Evolutionary conservation across 2,113 vertebrate species (phyloP), one percentile per base, ranked within the genome.

Genomic region (Loxodonta africana): DNA sequence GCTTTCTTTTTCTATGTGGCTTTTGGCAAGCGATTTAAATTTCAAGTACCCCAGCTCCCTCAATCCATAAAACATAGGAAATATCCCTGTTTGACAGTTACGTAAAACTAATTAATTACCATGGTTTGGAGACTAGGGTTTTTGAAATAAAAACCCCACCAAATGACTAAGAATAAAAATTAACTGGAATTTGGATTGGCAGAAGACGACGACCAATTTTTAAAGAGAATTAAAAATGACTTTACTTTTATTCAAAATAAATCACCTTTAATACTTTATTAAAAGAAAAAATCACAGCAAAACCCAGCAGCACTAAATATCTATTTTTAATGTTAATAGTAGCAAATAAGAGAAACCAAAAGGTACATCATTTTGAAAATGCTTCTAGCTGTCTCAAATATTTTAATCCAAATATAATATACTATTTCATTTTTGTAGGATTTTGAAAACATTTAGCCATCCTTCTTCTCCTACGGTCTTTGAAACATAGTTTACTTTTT

Each of bases 71-170:
- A 96, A 94, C 83, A 44, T 48, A 41, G 15, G 30, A 94, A 87
- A 92, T 94, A 94, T 17, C 76, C 63, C 80, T 94, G 91, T 95
- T 94, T 96, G 90, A 96, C 15, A 84, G 67, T 71, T 93, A 96
- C 90, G 78, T 71, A 97, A 96, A 96, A 94, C 92, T 18, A 97
- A 97, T 96, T 92, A 90, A 96, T 97, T 97, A 95, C 69, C 93
- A 89, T 87, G 69, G 69, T 95, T 77, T 83, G 8, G 80, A 96
- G 91, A 97, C 80, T 25, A 82, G 0, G 33, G n/a, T 28, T 93
- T 97, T 94, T 93, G 65, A 76, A 97, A 95, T 86, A 96, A 90
- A 97, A 96, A 90, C 65, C 87, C 94, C 76, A 74, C 25, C 84
- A 73, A 95, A 96, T 96, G 78, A 92, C 62, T 84, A 95, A 97